These are phyloP conservation scores for Hirtodrosophila cameraria DNA, from an alignment of 2,888 invertebrate genomes.

Conservation along the genomic window DNA sequence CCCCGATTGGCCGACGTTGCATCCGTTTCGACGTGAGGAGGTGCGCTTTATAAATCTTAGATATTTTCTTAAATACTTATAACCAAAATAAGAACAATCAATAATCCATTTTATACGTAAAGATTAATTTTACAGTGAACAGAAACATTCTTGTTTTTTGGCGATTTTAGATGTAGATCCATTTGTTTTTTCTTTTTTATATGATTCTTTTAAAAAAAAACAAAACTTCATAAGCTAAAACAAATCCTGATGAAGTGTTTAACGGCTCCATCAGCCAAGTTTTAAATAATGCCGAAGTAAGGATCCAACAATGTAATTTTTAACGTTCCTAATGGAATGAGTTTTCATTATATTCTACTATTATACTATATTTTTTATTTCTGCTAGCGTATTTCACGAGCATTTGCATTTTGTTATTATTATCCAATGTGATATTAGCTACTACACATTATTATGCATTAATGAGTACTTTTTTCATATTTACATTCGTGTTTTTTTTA, in stretches of 20 bases:
- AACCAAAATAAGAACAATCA: conserved; percentile 3
- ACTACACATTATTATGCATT: neutral
- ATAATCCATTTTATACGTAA: conserved; percentile 14
- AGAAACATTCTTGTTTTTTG: conserved; percentile 44
- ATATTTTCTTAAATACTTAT: conserved; percentile 15
- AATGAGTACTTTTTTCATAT: no score
- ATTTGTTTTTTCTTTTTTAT: conserved; percentile 6
- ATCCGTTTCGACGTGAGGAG: conserved; percentile 87
- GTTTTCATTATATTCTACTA: neutral
- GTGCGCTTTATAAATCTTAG: conserved; percentile 84
- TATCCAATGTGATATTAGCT: neutral
- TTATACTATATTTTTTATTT: no score
- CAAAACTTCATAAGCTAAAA: neutral
- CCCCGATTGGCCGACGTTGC: conserved; percentile 95
- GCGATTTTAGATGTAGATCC: conserved; percentile 23
- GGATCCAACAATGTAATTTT: neutral
- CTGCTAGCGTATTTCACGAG: neutral
- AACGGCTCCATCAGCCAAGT: neutral
- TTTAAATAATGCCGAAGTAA: neutral
- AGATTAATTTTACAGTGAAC: conserved; percentile 12
- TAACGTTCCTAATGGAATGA: conserved; percentile 2
- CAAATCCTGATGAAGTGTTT: neutral
- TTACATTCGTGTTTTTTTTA: no score
- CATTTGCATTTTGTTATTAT: conserved; percentile 40
- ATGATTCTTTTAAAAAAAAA: conserved; percentile 1